Conservation (phyloP, 2,797 vertebrate genomes). For the Pangasius krempfi region DNA sequence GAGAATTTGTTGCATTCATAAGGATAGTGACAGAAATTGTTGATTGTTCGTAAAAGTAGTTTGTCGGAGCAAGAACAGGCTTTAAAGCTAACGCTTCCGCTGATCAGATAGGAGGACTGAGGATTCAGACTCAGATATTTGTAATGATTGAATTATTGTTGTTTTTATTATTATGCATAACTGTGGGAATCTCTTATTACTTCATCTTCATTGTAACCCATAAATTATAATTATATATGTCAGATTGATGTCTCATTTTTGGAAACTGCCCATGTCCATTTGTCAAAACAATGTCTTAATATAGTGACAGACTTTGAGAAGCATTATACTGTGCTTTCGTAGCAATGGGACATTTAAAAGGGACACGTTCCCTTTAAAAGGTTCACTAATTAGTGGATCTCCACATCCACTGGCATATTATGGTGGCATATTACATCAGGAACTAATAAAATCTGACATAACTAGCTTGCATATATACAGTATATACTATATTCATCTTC, state of each 20-base stretch:
- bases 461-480: background rate
- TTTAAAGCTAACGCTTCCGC: background rate
- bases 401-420: background rate
- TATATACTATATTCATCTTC: background rate
- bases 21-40: background rate
- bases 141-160: background rate
- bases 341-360: background rate
- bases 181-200: background rate
- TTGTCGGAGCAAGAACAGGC: background rate
- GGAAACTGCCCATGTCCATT: background rate
- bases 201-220: background rate
- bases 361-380: background rate
- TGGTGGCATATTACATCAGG: constrained; percentile 1
- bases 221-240: background rate
- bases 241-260: background rate
- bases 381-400: background rate
- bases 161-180: background rate
- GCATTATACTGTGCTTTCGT: background rate
- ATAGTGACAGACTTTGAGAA: background rate
- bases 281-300: constrained; percentile 1
- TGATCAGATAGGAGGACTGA: background rate
- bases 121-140: background rate
- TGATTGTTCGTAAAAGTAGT: background rate
- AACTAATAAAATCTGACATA: background rate
- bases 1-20: background rate